Evolutionary conservation across 2,888 invertebrate species (phyloP), one percentile per base, ranked within the genome.

Genomic region (Xiphydria camelus): DNA sequence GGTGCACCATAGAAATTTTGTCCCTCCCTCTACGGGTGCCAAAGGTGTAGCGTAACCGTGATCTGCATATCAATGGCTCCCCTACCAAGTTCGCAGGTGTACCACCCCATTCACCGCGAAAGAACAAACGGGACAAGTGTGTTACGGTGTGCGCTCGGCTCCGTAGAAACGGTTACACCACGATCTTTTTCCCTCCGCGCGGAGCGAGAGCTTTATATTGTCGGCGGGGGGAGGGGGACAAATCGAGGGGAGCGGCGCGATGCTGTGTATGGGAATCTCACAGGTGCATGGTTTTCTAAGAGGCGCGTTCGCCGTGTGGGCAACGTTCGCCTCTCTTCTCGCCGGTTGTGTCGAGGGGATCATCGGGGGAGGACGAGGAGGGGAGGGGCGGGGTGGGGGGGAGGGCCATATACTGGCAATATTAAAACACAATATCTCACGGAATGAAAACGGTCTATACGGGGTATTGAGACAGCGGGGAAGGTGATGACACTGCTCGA

Each of bases 401-500:
- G 39, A 14, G 5, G 15, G 6, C 47, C 46, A 41, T 7, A 35
- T 36, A 58, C 64, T 66, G 63, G 62, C 54, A 63, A 68, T 70
- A 73, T 73, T 73, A 70, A 73, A 70, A 70, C 62, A 68, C 66
- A 68, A 70, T 73, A 65, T 67, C 35, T 54, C 51, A 50, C 54
- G 50, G 55, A 59, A 59, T 48, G 61, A 55, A 59, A 55, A 58
- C 56, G 49, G 51, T n/a, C n/a, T 22, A 9, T 33, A 40, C 35
- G n/a, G n/a, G 12, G 12, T 5, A 29, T 29, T n/a, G 29, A 45
- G 40, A 43, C 41, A 45, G 45, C 37, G 40, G 55, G 58, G 61
- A 59, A 71, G 68, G 70, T 68, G 74, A 73, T 73, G 74, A 74
- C 73, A 74, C 69, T 62, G 69, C 68, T 64, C 60, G 60, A 66